A percentile compares a stretch with the other conserved stretches of the same genome.
Evolutionary conservation across 2,797 vertebrate genomes (phyloP).

Genomic region (Chelonia mydas): DNA sequence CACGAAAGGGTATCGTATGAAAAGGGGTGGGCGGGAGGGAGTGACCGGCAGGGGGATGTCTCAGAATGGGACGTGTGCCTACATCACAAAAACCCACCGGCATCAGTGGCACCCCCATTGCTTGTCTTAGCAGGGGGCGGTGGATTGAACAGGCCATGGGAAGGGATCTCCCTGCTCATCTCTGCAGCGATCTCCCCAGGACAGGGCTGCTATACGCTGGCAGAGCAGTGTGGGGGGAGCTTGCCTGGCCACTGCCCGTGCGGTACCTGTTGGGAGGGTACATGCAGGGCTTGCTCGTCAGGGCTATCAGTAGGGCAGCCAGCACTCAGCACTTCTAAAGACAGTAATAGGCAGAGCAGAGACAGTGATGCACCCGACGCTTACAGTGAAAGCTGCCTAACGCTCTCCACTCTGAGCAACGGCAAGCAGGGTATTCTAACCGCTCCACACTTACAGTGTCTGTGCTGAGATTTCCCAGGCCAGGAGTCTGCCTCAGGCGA

Average conservation of each 20-base stretch:
- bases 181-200: not conserved
- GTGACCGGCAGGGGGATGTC: not conserved
- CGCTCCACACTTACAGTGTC: not conserved
- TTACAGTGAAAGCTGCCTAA: not conserved
- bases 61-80: not conserved
- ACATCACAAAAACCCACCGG: not conserved
- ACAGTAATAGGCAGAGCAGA: not conserved
- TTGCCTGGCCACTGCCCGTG: not conserved
- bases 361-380: no score
- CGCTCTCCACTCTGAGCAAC: no score
- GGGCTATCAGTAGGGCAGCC: not conserved
- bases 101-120: not conserved
- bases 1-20: not conserved
- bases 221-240: not conserved
- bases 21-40: no score
- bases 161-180: not conserved
- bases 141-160: not conserved
- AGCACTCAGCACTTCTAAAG: not conserved
- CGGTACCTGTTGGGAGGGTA: not conserved
- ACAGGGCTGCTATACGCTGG: not conserved
- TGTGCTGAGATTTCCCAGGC: not conserved
- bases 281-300: not conserved
- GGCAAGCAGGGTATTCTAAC: not conserved
- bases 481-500: not conserved
- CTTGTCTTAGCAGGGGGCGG: not conserved